These are phyloP conservation scores for Epinephelus fuscoguttatus DNA, from an alignment of 2,113 vertebrate genomes.

Conservation along the genomic window DNA sequence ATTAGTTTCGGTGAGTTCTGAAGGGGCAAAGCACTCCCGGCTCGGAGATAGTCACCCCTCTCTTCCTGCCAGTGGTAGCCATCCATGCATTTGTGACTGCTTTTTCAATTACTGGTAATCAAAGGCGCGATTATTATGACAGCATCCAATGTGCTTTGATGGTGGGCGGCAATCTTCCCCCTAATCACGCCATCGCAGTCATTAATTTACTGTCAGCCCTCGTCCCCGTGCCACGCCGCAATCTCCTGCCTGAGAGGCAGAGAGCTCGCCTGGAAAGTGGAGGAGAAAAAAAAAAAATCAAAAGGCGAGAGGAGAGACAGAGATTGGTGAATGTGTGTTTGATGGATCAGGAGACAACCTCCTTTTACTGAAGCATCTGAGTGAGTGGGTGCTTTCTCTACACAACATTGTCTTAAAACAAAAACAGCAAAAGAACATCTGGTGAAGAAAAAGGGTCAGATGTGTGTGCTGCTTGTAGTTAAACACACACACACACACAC, in stretches of 20 bases:
- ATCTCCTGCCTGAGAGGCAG: conserved; percentile 80
- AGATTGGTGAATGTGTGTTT: conserved; percentile 51
- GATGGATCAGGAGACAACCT: conserved; percentile 57
- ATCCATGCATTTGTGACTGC: conserved; percentile 66
- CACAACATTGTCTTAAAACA: conserved; percentile 37
- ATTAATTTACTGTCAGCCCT: conserved; percentile 88
- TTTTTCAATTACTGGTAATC: conserved; percentile 82
- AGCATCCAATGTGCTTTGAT: conserved; percentile 80
- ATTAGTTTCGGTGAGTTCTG: conserved; percentile 47
- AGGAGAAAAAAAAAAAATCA: conserved; percentile 42
- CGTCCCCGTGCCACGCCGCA: conserved; percentile 77
- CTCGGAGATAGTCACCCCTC: conserved; percentile 20
- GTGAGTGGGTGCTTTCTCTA: conserved; percentile 48
- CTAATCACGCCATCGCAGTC: conserved; percentile 84
- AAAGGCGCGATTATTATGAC: conserved; percentile 77
- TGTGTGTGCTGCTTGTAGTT: neutral
- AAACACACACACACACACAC: neutral
- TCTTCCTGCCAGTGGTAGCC: conserved; percentile 42
- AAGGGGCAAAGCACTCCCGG: conserved; percentile 34
- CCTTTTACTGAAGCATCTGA: conserved; percentile 41
- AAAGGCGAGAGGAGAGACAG: conserved; percentile 45
- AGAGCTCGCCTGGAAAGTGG: conserved; percentile 79
- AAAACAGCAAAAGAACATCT: conserved; percentile 39
- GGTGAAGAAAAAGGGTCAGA: conserved; percentile 15
- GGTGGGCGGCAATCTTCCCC: conserved; percentile 79